Evolutionary conservation across 2,113 vertebrate genomes (phyloP), one percentile per base, ranked within the genome.

Genomic region (Festucalex cinctus): DNA sequence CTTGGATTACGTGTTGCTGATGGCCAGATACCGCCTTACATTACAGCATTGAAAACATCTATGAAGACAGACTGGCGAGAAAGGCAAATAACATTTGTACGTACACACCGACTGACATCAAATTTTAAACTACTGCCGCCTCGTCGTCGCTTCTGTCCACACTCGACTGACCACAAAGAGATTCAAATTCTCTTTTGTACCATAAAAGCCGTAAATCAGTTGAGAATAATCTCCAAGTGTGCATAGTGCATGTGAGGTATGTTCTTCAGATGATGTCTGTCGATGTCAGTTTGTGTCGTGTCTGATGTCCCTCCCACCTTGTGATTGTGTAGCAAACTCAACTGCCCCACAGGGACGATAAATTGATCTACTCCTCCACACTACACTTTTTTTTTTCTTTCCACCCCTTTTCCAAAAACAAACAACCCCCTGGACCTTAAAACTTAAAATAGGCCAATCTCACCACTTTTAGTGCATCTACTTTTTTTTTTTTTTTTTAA

Each of bases 1-100:
- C 69, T 76, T 82, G 87, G 85, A 89, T 89, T 85, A 86, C 68
- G 81, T 65, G 77, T 80, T 65, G 75, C 76, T 75, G 80, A 81
- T 83, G 81, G 82, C 63, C 83, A 84, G 78, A 87, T 77, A 63
- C 76, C 77, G 78, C 83, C 75, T 84, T 81, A 63, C 83, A 74
- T 81, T 78, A 14, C 22, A 57, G 6, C 26, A 57, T 57, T 17
- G 54, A 32, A 57, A 1, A 9, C 54, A 57, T 81, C 83, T 56
- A 56, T 62, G 62, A 64, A 57, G 14, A 57, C 24, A 28, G 53
- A 56, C 26, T 56, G 54, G 14, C 54, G 26, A 32, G 54, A 57
- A 57, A 57, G 54, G 54, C 54, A 57, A 57, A 57, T 28, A 56
- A 56, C 13, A 28, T 16, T 16, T 4, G 28, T 24, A 6, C 9